phyloP scores from a whole-genome alignment of 2,113 vertebrate species.

The Benthochromis sp. region DNA sequence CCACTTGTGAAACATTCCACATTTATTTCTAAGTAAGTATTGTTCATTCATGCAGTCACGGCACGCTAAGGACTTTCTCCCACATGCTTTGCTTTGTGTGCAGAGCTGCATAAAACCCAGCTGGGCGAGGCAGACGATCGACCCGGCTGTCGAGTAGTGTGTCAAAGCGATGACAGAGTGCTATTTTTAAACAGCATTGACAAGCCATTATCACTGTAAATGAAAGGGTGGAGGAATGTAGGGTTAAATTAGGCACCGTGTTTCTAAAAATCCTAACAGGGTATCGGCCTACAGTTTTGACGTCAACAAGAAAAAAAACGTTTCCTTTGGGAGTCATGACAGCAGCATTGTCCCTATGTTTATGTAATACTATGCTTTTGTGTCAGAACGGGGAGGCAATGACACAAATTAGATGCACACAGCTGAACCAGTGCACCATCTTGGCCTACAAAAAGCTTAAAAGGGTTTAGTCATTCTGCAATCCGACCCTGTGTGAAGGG shows the following conservation, averaged over 20 bases:
- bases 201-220: not conserved
- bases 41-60: not conserved
- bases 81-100: not conserved
- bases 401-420: not conserved
- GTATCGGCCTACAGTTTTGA: not conserved
- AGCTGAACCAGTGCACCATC: not conserved
- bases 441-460: not conserved
- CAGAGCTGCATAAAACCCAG: not conserved
- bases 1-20: not conserved
- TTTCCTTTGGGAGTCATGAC: not conserved
- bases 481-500: not conserved
- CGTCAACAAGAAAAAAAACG: not conserved
- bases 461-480: not conserved
- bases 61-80: not conserved
- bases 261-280: not conserved
- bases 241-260: not conserved
- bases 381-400: not conserved
- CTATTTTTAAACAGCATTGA: constrained; percentile 41
- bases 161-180: not conserved
- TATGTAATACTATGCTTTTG: not conserved
- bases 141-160: not conserved
- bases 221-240: constrained; percentile 2
- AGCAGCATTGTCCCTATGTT: not conserved
- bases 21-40: not conserved
- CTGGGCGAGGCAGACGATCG: not conserved